Evolutionary conservation across 2,888 invertebrate genomes (phyloP), one percentile per base, ranked within the genome.

Genomic region (Pimpla rufipes): DNA sequence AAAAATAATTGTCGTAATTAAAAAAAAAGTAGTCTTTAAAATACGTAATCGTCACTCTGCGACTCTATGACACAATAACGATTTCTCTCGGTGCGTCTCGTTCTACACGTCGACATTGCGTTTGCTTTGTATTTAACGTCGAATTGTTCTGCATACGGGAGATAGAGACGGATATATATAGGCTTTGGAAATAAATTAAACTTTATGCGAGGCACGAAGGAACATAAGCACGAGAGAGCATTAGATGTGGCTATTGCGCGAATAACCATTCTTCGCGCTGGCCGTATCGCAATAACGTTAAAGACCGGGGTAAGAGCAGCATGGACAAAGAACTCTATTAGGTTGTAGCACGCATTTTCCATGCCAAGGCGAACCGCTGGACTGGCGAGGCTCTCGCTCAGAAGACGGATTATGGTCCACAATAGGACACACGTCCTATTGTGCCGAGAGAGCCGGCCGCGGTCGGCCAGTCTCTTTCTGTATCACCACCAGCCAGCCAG

Each of bases 281-380:
- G 29, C 21, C 62, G 52, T 68, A 62, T 64, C 75, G 78, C 75
- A 81, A 84, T 59, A 71, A 79, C 66, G 62, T 35, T 57, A 74
- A 79, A 77, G 64, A 75, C 62, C 55, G 55, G 50, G 62, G 45
- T 55, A 59, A 29, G 73, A 64, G 76, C n/a, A 73, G 73, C 47
- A 66, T 52, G 78, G 78, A 91, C 90, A 90, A 90, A 90, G 88
- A 87, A 90, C 87, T 89, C 89, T 85, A 89, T 90, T 89, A 89
- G 88, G 88, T 77, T 55, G 68, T 73, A 84, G 79, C 86, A 86
- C 79, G 87, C 85, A 89, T 90, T 92, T 92, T 92, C 90, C 91
- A 91, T 91, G 91, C 92, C 91, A 92, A 92, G 92, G 92, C 88
- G 88, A 83, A 83, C 83, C 91, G 89, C 91, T 87, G 89, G 91